Percentiles rank a stretch among this genome's conserved stretches.
Conservation (phyloP, 2,888 invertebrate species). For the Tipula confusa region DNA sequence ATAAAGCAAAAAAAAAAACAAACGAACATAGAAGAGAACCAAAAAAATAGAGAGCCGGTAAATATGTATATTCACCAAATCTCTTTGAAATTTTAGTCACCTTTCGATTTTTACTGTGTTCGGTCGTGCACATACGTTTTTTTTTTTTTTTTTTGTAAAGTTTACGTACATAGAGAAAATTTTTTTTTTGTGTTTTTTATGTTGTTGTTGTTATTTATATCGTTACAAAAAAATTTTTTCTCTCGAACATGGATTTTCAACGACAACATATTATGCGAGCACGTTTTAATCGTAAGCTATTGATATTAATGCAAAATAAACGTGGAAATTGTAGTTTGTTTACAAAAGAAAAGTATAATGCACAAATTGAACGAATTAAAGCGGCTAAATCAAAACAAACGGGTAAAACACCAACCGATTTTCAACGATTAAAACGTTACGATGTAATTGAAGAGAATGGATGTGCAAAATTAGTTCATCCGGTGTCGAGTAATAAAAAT, state of each 20-base stretch:
- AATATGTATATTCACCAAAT: background rate
- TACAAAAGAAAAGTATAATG: background rate
- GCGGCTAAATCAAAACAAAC: background rate
- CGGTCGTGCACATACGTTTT: background rate
- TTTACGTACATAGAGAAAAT: background rate
- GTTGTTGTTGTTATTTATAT: background rate
- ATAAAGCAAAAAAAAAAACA: background rate
- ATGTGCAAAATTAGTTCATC: background rate
- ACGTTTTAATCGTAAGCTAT: background rate
- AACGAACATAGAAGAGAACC: background rate
- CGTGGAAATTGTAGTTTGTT: background rate
- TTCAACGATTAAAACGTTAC: background rate
- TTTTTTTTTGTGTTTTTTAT: background rate
- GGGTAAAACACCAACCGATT: slow-evolving; percentile 20
- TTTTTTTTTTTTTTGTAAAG: background rate
- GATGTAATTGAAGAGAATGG: background rate
- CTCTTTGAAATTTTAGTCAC: background rate
- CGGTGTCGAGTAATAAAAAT: background rate
- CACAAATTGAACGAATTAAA: background rate
- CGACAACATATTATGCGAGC: background rate
- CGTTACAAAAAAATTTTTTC: background rate
- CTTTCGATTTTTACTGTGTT: background rate
- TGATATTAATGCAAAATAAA: background rate
- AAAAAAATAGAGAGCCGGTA: background rate
- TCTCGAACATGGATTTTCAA: background rate